Conservation (phyloP, 35 echinoderm and acorn worm species). For the Diadema setosum region DNA sequence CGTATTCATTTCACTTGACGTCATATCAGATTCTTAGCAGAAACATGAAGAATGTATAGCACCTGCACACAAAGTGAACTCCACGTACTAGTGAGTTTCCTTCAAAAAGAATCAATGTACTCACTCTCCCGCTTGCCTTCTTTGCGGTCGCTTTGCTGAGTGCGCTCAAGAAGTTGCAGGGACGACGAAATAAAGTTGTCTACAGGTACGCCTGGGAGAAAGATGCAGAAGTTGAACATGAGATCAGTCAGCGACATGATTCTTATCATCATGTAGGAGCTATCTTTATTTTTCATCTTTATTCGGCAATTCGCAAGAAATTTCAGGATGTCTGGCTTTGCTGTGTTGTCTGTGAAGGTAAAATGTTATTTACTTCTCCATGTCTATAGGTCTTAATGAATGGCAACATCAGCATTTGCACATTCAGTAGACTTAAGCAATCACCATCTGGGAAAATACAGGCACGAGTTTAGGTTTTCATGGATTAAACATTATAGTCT, state of each 20-base stretch:
- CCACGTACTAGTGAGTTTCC: too few species aligned
- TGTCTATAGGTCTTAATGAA: too few species aligned
- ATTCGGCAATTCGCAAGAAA: neutral
- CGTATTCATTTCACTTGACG: too few species aligned
- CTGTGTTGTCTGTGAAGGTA: neutral
- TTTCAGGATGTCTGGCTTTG: neutral
- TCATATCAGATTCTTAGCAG: too few species aligned
- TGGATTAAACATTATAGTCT: too few species aligned
- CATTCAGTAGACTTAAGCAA: too few species aligned
- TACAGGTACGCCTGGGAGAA: neutral
- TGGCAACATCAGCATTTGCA: too few species aligned
- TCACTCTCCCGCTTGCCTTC: neutral
- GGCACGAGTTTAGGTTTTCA: too few species aligned
- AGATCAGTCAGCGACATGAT: neutral
- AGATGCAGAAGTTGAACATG: neutral
- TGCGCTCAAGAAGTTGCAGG: neutral
- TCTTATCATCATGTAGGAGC: neutral
- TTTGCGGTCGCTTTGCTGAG: neutral
- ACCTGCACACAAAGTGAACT: too few species aligned
- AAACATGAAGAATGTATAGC: too few species aligned
- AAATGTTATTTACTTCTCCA: neutral
- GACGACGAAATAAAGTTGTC: neutral
- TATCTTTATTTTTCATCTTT: neutral
- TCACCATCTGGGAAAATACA: too few species aligned
- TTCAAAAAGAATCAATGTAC: too few species aligned